Base-by-base conservation (phyloP, 1,140 invertebrate species). In the Chymomyza costata region DNA sequence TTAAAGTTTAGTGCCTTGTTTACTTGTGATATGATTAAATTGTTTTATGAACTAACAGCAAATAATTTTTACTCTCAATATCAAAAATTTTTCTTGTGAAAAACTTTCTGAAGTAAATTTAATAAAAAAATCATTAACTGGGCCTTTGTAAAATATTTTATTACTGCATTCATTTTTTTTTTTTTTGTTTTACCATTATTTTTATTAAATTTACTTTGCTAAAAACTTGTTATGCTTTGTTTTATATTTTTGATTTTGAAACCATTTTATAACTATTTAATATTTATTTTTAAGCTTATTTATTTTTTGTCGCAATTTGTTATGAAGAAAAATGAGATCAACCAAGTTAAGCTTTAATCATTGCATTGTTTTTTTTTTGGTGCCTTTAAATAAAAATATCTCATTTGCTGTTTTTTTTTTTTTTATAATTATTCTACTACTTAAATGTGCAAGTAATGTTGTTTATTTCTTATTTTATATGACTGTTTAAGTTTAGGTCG, bases 261-360 rank as follows among this genome's bases (percentile, higher is more conserved):
- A 80, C 73, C 73, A 80, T 80, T 80, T 76, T 80, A 67, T 64
- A n/a, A n/a, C n/a, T n/a, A 73, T 80, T 78, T 78, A 80, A 81
- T 63, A 80, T 73, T 80, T 73, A 76, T 28, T 28, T 28, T 28
- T 28, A 28, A 28, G 10, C 5, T 28, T n/a, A 57, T 76, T 40
- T 34, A 52, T 62, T 40, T 43, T 47, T 17, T 47, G 31, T 28
- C 10, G 25, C 25, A 28, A 28, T 6, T 28, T 28, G 25, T 28
- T 28, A 6, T n/a, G n/a, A n/a, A n/a, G n/a, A n/a, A n/a, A n/a
- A n/a, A n/a, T n/a, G n/a, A n/a, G n/a, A n/a, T n/a, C n/a, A n/a
- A n/a, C n/a, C n/a, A n/a, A n/a, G n/a, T n/a, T n/a, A n/a, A n/a
- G n/a, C n/a, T n/a, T n/a, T n/a, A n/a, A n/a, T n/a, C n/a, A n/a